Percentiles rank a stretch among this genome's conserved stretches.
Evolutionary conservation across 2,888 invertebrate genomes (phyloP).

Genomic region (Stenoptilia bipunctidactyla): DNA sequence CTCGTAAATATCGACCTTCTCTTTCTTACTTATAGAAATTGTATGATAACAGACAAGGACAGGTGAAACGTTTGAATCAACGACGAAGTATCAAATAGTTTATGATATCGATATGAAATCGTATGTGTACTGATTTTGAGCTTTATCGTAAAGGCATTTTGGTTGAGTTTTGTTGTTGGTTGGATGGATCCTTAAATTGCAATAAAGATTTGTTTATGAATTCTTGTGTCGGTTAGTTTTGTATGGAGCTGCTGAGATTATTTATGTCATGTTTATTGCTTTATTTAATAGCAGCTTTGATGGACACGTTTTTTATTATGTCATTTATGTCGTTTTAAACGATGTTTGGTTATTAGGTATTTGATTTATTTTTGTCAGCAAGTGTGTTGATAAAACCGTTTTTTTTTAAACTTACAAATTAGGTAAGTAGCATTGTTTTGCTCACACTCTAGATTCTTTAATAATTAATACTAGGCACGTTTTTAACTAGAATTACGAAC

Average conservation of each 20-base stretch:
- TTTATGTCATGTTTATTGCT: constrained; percentile 9
- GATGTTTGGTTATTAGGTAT: too few species aligned
- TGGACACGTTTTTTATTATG: too few species aligned
- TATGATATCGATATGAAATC: constrained; percentile 44
- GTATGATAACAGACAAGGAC: constrained; percentile 26
- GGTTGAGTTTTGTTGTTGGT: constrained; percentile 22
- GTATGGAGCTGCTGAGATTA: constrained; percentile 24
- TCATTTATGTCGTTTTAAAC: too few species aligned
- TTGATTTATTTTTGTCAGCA: too few species aligned
- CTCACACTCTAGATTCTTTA: too few species aligned
- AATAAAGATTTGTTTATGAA: constrained; percentile 69
- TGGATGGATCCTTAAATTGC: constrained; percentile 69
- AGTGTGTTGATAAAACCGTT: too few species aligned
- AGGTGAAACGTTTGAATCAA: constrained; percentile 20
- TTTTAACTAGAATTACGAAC: too few species aligned
- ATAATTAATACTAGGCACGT: too few species aligned
- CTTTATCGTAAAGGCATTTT: constrained; percentile 21
- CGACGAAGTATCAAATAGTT: constrained; percentile 64
- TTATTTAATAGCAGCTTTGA: background rate
- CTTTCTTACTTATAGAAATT: constrained; percentile 23
- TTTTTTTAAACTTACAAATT: too few species aligned
- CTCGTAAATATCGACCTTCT: constrained; percentile 51
- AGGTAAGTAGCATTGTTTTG: too few species aligned
- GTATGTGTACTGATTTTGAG: constrained; percentile 21
- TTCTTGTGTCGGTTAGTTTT: constrained; percentile 36